A percentile compares a stretch with the other conserved stretches of the same genome.
phyloP scores from a whole-genome alignment of 2,888 invertebrate species.

The Malthinus seriepunctatus region DNA sequence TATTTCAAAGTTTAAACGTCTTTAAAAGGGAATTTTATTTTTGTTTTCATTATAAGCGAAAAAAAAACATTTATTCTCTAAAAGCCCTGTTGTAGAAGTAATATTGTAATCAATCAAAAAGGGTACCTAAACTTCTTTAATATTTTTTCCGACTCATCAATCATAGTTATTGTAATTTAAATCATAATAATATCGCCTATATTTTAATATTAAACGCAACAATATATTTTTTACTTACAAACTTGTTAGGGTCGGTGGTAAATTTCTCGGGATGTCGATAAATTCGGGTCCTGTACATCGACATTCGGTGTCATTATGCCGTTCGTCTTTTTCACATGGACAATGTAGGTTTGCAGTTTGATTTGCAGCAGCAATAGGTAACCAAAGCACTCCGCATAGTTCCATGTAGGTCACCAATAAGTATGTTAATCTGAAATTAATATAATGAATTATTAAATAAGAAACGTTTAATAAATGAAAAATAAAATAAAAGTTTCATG shows the following conservation, averaged over 20 bases:
- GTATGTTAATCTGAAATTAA: conserved; percentile 18
- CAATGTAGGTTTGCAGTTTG: conserved; percentile 32
- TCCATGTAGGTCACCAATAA: conserved; percentile 9
- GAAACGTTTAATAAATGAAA: background rate
- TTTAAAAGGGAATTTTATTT: no score
- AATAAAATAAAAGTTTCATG: background rate
- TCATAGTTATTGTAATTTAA: no score
- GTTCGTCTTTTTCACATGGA: conserved; percentile 41
- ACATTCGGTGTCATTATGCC: conserved; percentile 39
- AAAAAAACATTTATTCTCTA: no score
- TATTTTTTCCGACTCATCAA: no score
- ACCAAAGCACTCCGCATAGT: conserved; percentile 11
- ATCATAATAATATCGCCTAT: no score
- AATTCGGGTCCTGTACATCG: conserved; percentile 45
- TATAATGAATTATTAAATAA: background rate
- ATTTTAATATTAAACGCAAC: no score
- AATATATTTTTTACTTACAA: conserved; percentile 41
- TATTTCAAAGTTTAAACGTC: no score
- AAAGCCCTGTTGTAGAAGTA: no score
- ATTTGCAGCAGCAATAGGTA: conserved; percentile 21
- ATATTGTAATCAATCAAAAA: no score
- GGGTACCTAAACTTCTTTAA: no score
- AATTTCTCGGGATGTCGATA: conserved; percentile 44
- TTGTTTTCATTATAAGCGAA: no score
- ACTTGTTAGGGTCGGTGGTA: conserved; percentile 39